Percentiles rank a stretch among this genome's conserved stretches.
phyloP scores from a whole-genome alignment of 2,113 vertebrate genomes.

The Pavo muticus region DNA sequence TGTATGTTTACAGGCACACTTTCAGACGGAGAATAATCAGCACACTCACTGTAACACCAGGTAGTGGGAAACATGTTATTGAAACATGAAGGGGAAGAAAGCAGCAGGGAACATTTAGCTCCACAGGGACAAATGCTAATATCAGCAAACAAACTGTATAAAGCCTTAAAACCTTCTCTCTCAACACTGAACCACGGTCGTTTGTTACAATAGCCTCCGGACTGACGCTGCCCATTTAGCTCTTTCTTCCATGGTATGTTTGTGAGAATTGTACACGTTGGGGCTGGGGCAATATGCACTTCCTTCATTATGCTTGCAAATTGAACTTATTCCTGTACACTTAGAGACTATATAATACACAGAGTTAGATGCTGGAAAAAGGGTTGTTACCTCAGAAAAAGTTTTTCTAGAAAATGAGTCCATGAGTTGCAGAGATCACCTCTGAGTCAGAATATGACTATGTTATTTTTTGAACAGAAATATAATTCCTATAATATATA shows the following conservation, averaged over 20 bases:
- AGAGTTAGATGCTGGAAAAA: not conserved
- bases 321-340: not conserved
- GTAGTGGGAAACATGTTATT: not conserved
- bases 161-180: slow-evolving; percentile 16
- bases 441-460: not conserved
- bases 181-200: not conserved
- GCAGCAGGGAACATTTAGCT: not conserved
- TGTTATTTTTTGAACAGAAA: not conserved
- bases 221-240: rapidly evolving
- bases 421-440: not conserved
- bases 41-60: not conserved
- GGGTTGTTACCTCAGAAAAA: not conserved
- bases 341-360: not conserved
- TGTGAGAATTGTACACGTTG: not conserved
- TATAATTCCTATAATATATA: not conserved
- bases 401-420: not conserved
- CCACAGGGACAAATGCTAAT: not conserved
- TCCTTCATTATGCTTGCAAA: slow-evolving; percentile 16
- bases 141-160: not conserved
- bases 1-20: not conserved
- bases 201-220: slow-evolving; percentile 6
- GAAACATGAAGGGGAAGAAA: slow-evolving; percentile 26
- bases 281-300: not conserved
- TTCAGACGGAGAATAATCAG: not conserved
- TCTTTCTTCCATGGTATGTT: not conserved